Evolutionary conservation across 2,797 vertebrate species (phyloP).

Genomic region (Phoxinus dragarum): DNA sequence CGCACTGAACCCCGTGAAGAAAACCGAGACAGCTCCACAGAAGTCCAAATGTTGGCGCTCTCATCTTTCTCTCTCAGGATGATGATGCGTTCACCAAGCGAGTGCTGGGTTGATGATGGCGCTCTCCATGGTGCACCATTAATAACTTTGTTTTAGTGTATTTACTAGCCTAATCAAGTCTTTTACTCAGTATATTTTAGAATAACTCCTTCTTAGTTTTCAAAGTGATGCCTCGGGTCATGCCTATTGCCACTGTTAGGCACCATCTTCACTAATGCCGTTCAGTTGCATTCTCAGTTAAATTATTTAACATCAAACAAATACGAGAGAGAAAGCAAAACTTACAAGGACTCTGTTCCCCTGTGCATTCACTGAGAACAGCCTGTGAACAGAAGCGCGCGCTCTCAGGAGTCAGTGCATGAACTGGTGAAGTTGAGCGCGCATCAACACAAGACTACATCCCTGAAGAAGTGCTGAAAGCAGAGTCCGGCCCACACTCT

Average conservation of each 20-base stretch:
- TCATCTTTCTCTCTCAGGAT: slow-evolving; percentile 73
- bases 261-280: not conserved
- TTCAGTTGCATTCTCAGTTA: not conserved
- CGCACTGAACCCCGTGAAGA: slow-evolving; percentile 85
- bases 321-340: not conserved
- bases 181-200: not conserved
- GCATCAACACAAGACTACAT: slow-evolving; percentile 60
- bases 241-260: not conserved
- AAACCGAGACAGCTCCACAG: slow-evolving; percentile 90
- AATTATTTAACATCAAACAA: not conserved
- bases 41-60: slow-evolving; percentile 82
- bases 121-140: slow-evolving; percentile 47
- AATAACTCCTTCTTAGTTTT: not conserved
- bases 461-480: slow-evolving; percentile 63
- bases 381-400: not conserved
- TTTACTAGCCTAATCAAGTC: not conserved
- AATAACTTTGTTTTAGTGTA: not conserved
- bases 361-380: not conserved
- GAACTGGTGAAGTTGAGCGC: slow-evolving; percentile 41
- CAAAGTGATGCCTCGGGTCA: slow-evolving; percentile 41
- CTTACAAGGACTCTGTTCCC: slow-evolving; percentile 14
- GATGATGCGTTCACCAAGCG: slow-evolving; percentile 59
- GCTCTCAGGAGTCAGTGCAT: slow-evolving; percentile 21
- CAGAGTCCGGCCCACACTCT: slow-evolving; percentile 86
- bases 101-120: slow-evolving; percentile 42